These are phyloP conservation scores for Pachyramphus minor DNA, from an alignment of 2,113 vertebrate genomes.

Conservation along the genomic window DNA sequence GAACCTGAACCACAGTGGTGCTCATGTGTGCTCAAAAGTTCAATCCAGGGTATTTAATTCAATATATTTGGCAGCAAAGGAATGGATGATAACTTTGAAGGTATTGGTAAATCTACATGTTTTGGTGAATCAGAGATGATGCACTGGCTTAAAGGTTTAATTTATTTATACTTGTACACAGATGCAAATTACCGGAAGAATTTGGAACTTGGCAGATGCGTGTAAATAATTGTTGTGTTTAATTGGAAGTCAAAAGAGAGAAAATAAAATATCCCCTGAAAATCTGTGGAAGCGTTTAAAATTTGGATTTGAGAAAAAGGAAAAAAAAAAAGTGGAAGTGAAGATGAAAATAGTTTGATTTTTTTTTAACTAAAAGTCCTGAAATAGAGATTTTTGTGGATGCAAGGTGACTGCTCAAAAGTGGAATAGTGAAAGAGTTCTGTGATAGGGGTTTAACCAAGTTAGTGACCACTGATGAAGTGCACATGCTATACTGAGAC, in stretches of 20 bases:
- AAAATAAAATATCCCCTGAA: not conserved
- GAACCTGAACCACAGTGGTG: not conserved
- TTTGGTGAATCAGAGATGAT: conserved; percentile 44
- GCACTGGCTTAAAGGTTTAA: conserved; percentile 19
- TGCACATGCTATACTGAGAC: not conserved
- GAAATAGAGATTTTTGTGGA: not conserved
- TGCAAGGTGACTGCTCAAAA: not conserved
- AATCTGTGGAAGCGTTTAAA: not conserved
- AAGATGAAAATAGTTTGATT: not conserved
- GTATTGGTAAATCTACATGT: conserved; percentile 1
- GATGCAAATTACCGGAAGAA: not conserved
- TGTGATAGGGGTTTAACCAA: not conserved
- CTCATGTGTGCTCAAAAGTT: not conserved
- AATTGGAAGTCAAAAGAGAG: not conserved
- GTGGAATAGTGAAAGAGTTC: not conserved
- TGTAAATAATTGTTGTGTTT: not conserved
- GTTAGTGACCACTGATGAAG: not conserved
- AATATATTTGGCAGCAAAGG: not conserved
- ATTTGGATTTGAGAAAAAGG: not conserved
- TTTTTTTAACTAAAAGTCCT: not conserved
- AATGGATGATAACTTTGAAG: not conserved
- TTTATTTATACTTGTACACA: conserved; percentile 28
- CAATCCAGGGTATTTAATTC: not conserved
- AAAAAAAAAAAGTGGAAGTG: not conserved
- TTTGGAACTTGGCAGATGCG: not conserved